Conservation (phyloP, 2,888 invertebrate genomes). For the Orthosia cruda region DNA sequence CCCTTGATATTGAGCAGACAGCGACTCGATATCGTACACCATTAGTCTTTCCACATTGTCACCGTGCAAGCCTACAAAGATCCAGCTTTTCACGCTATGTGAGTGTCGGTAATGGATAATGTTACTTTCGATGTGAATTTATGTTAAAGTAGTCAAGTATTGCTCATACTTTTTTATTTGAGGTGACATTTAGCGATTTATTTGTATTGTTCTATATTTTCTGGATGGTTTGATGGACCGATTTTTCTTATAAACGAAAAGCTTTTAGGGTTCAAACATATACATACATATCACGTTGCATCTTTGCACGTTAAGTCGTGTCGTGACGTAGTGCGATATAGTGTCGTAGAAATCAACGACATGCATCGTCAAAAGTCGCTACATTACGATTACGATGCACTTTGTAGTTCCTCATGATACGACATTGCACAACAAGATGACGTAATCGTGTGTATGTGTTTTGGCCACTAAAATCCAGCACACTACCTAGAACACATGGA, state of each 20-base stretch:
- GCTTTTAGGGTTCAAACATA: neutral
- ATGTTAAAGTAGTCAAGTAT: conserved; percentile 51
- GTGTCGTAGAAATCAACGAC: no score
- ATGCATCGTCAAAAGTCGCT: no score
- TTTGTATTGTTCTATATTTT: conserved; percentile 24
- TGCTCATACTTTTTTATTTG: conserved; percentile 39
- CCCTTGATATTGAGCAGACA: conserved; percentile 66
- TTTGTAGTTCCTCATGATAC: no score
- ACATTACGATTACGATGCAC: no score
- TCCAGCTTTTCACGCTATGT: conserved; percentile 68
- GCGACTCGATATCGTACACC: conserved; percentile 67
- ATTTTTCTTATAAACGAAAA: neutral
- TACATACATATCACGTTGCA: no score
- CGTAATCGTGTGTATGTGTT: no score
- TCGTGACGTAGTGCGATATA: no score
- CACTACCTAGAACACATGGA: no score
- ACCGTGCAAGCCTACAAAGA: conserved; percentile 64
- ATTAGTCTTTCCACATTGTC: conserved; percentile 74
- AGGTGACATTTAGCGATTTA: conserved; percentile 27
- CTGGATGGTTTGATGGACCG: neutral
- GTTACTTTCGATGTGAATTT: conserved; percentile 68
- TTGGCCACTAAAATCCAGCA: no score
- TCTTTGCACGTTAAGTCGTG: no score
- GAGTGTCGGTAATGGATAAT: conserved; percentile 71
- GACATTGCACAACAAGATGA: no score